Evolutionary conservation across 2,113 vertebrate genomes (phyloP).

Genomic region (Scomber colias): DNA sequence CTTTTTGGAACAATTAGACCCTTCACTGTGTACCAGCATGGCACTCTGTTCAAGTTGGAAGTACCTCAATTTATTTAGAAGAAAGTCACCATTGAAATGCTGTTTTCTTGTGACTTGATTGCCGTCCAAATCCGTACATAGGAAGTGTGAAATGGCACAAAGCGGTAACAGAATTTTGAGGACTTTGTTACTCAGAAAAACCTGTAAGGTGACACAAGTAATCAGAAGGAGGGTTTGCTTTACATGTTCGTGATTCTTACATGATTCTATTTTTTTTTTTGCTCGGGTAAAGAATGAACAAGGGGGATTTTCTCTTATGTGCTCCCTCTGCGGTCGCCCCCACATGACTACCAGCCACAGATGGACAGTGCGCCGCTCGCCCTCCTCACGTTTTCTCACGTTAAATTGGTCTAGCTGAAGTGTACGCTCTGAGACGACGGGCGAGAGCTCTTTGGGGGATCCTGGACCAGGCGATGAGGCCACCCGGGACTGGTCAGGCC

Average conservation of each 20-base stretch:
- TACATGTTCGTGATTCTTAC: background rate
- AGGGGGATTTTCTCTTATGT: conserved; percentile 27
- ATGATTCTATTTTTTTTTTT: conserved; percentile 14
- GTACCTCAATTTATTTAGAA: background rate
- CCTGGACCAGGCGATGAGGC: conserved; percentile 73
- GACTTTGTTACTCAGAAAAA: background rate
- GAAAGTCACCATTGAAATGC: background rate
- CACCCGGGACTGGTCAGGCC: conserved; percentile 75
- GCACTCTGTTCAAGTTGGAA: background rate
- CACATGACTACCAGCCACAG: conserved; percentile 62
- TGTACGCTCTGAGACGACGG: conserved; percentile 59
- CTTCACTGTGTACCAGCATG: background rate
- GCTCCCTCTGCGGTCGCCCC: conserved; percentile 44
- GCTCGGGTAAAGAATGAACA: background rate
- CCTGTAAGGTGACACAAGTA: background rate
- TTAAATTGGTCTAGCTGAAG: conserved; percentile 78
- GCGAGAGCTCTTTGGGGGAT: conserved; percentile 76
- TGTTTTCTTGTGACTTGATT: background rate
- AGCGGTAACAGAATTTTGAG: background rate
- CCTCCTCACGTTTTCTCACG: conserved; percentile 76
- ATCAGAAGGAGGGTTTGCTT: background rate
- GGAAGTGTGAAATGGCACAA: background rate
- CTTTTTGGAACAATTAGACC: no score
- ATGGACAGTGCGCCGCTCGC: conserved; percentile 67
- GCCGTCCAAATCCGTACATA: background rate